phyloP scores from a whole-genome alignment of 2,113 vertebrate genomes.

The Proterorhinus semilunaris region DNA sequence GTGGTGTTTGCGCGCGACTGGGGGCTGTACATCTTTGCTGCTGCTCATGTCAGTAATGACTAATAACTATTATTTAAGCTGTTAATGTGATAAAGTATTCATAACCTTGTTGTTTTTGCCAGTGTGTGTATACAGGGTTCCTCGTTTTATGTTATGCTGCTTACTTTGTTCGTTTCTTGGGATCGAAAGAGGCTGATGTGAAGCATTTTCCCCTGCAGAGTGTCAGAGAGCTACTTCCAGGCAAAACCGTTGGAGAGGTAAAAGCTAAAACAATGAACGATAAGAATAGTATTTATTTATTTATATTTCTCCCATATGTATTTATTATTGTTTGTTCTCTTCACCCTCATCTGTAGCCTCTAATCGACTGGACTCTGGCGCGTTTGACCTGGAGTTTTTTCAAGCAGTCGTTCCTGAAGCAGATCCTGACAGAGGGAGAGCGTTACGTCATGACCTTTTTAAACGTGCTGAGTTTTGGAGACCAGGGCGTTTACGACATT shows the following conservation, averaged over 20 bases:
- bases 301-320: no score
- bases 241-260: slow-evolving; percentile 76
- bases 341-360: slow-evolving; percentile 69
- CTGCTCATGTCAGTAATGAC: slow-evolving; percentile 83
- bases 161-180: slow-evolving; percentile 86
- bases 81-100: not conserved
- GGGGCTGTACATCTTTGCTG: slow-evolving; percentile 84
- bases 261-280: not conserved
- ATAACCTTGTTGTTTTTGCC: not conserved
- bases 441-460: slow-evolving; percentile 98
- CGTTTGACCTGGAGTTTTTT: slow-evolving; percentile 95
- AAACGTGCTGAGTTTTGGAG: slow-evolving; percentile 94
- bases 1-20: slow-evolving; percentile 83
- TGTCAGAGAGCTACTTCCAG: slow-evolving; percentile 82
- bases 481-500: slow-evolving; percentile 94
- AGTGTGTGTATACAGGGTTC: slow-evolving; percentile 85
- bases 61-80: not conserved
- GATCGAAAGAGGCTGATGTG: slow-evolving; percentile 80
- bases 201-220: slow-evolving; percentile 81
- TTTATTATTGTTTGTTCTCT: not conserved
- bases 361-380: slow-evolving; percentile 87
- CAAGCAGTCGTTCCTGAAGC: slow-evolving; percentile 96
- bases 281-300: no score
- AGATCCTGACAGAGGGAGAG: slow-evolving; percentile 96
- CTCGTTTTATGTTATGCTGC: slow-evolving; percentile 83